Evolutionary conservation across 2,113 vertebrate genomes (phyloP), one percentile per base, ranked within the genome.

Genomic region (Talpa occidentalis): DNA sequence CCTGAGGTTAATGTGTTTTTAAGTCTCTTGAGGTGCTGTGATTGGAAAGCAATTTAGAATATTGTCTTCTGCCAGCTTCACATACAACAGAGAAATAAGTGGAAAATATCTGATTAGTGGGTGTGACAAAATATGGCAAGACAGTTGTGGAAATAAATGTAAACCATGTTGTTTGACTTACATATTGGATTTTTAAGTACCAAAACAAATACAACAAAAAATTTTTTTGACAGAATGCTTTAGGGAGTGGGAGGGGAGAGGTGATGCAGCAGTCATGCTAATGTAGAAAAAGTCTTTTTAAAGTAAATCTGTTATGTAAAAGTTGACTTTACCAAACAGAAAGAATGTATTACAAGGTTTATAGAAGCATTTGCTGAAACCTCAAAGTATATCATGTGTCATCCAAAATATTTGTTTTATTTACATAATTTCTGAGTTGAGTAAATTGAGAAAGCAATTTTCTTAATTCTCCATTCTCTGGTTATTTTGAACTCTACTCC

Each of bases 31-130:
- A 96, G 77, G 59, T 95, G 81, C 78, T 87, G 81, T 54, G 37
- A 78, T 95, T 96, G 95, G 72, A 96, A 94, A 96, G 88, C 83
- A 93, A 91, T 92, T 94, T 96, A 96, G 72, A 96, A 94, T 95
- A 93, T 92, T 93, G 84, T 92, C 56, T 96, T 94, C 66, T 92
- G 90, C 88, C 85, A 79, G 77, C 91, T 94, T 97, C 90, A 78
- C 49, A 94, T 87, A 79, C 40, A 93, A 81, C 84, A 96, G 87
- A 92, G 93, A 88, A 54, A 96, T 95, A 87, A 92, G 79, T 87
- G 67, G 84, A 95, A 93, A 96, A 87, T 85, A 88, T 90, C 42
- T 94, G 84, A 97, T 93, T 94, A 97, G 90, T 91, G 88, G 88
- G 70, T 94, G 44, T 94, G 93, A 97, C 94, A 94, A 89, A 96